Conservation (phyloP, 2,797 vertebrate species). For the Synaphobranchus kaupii region DNA sequence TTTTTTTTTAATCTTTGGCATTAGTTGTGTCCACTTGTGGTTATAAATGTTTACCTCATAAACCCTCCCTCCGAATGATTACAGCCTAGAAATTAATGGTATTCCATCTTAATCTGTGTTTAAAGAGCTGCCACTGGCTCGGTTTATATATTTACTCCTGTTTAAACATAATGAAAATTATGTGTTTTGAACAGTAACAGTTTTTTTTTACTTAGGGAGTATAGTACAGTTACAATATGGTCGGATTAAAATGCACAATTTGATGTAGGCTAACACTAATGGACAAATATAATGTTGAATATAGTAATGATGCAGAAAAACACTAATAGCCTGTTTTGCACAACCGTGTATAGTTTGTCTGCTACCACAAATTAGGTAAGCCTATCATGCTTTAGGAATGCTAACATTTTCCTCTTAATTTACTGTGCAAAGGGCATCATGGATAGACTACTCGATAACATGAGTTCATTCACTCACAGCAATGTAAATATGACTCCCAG, state of each 20-base stretch:
- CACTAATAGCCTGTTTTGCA: not conserved
- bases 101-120: slow-evolving; percentile 3
- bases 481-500: not conserved
- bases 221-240: not conserved
- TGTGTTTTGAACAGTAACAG: not conserved
- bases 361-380: not conserved
- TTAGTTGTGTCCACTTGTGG: not conserved
- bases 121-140: not conserved
- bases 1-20: too few species aligned
- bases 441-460: not conserved
- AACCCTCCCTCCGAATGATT: not conserved
- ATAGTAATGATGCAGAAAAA: too few species aligned
- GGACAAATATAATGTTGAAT: not conserved
- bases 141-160: not conserved
- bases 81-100: not conserved
- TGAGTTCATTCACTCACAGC: not conserved
- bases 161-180: not conserved
- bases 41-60: slow-evolving; percentile 15
- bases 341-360: not conserved
- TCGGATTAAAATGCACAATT: not conserved
- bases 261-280: not conserved
- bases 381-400: not conserved
- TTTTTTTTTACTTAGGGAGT: not conserved
- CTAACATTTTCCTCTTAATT: not conserved
- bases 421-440: not conserved